These are phyloP conservation scores for Distichodus sexfasciatus DNA, from an alignment of 2,797 vertebrate genomes.

Conservation along the genomic window DNA sequence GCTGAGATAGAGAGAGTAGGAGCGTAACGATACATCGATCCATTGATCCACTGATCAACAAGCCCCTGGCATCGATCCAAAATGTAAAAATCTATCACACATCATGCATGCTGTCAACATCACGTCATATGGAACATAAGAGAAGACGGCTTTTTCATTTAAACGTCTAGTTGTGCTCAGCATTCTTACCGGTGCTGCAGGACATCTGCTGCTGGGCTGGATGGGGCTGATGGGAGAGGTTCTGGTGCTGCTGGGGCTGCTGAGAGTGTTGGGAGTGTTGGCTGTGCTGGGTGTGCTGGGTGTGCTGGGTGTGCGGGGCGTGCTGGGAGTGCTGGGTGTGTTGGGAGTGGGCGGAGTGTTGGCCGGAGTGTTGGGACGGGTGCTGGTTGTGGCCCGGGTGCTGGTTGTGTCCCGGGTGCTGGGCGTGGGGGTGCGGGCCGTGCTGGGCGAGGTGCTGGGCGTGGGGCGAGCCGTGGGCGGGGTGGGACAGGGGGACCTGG, in stretches of 20 bases:
- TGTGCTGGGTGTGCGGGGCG: slow-evolving; percentile 51
- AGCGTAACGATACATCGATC: too few species aligned
- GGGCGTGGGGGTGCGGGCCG: slow-evolving; percentile 58
- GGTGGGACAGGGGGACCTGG: slow-evolving; percentile 83
- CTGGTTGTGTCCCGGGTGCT: slow-evolving; percentile 55
- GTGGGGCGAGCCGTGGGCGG: slow-evolving; percentile 64
- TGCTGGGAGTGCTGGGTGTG: slow-evolving; percentile 72
- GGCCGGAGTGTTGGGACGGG: too few species aligned
- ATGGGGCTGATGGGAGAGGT: slow-evolving; percentile 80
- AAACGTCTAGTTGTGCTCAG: too few species aligned
- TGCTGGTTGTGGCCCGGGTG: slow-evolving; percentile 60
- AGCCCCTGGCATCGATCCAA: too few species aligned
- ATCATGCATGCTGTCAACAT: too few species aligned
- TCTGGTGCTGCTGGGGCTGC: slow-evolving; percentile 81
- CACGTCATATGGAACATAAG: too few species aligned
- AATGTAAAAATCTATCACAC: too few species aligned
- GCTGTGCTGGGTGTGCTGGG: slow-evolving; percentile 66
- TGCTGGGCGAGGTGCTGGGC: slow-evolving; percentile 58
- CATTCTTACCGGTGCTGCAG: slow-evolving; percentile 87
- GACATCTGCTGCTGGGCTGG: slow-evolving; percentile 84
- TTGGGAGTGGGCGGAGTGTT: slow-evolving; percentile 64
- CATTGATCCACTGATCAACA: too few species aligned
- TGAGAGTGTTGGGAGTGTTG: slow-evolving; percentile 74
- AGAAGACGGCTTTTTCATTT: too few species aligned
- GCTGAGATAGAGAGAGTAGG: neutral